A percentile compares a stretch with the other conserved stretches of the same genome.
Evolutionary conservation across 2,113 vertebrate genomes (phyloP).

Genomic region (Perca schrenkii): DNA sequence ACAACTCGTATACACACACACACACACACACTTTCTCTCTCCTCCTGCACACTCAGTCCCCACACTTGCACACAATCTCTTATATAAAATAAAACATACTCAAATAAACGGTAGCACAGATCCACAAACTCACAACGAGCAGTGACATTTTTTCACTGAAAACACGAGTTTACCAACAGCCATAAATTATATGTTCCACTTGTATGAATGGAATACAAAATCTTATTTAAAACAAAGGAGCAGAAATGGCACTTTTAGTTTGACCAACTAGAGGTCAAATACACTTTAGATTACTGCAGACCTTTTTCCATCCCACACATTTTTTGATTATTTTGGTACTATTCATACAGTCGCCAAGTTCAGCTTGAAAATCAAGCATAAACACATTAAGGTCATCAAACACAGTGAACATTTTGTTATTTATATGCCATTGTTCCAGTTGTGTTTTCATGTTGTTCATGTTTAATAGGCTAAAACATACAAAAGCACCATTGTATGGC

Average conservation of each 20-base stretch:
- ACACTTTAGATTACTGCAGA: not conserved
- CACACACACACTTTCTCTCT: slow-evolving; percentile 23
- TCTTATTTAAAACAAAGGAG: not conserved
- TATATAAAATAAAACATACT: slow-evolving; percentile 16
- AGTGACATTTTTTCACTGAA: not conserved
- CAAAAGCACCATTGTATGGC: not conserved
- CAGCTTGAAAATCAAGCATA: not conserved
- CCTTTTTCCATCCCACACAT: not conserved
- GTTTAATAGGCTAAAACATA: not conserved
- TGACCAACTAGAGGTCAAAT: not conserved
- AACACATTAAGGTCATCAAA: not conserved
- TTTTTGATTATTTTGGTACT: not conserved
- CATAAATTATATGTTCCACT: not conserved
- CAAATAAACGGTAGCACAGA: not conserved
- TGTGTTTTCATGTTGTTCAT: not conserved
- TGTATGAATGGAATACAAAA: not conserved
- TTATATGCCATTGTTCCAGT: not conserved
- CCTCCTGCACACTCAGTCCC: slow-evolving; percentile 11
- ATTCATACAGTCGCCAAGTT: not conserved
- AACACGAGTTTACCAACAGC: not conserved
- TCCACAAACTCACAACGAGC: not conserved
- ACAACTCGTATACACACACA: slow-evolving; percentile 24
- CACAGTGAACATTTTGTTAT: not conserved
- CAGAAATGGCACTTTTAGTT: not conserved
- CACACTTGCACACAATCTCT: not conserved